A percentile compares a stretch with the other conserved stretches of the same genome.
Conservation (phyloP, 2,888 invertebrate species). For the Drosophila hamatofila region DNA sequence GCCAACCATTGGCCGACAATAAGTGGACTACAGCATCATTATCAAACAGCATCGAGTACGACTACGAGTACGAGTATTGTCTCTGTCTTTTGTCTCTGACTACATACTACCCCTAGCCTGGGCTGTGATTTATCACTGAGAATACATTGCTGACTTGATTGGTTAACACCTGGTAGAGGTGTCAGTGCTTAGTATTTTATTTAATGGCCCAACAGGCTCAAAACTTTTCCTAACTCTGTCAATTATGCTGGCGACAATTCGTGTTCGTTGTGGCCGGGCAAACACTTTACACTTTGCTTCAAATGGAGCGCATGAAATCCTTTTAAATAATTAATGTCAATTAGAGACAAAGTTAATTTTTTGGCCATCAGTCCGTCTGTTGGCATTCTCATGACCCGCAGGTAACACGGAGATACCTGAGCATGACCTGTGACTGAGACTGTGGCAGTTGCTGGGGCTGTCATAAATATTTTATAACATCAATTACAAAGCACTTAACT, state of each 20-base stretch:
- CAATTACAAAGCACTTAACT: slow-evolving; percentile 85
- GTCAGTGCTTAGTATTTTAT: slow-evolving; percentile 28
- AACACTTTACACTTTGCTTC: slow-evolving; percentile 59
- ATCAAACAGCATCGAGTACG: slow-evolving; percentile 33
- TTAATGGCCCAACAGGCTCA: slow-evolving; percentile 27
- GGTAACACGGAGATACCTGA: slow-evolving; percentile 20
- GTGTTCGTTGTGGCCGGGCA: slow-evolving; percentile 14
- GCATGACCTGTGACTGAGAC: neutral
- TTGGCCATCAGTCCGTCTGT: slow-evolving; percentile 52
- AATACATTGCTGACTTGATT: slow-evolving; percentile 5
- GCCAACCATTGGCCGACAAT: slow-evolving; percentile 49
- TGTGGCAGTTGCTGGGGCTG: slow-evolving; percentile 53
- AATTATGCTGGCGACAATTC: slow-evolving; percentile 15
- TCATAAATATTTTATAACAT: slow-evolving; percentile 86
- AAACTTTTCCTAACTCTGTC: slow-evolving; percentile 24
- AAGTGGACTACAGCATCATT: slow-evolving; percentile 58
- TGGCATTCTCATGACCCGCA: slow-evolving; percentile 31
- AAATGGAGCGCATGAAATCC: slow-evolving; percentile 62
- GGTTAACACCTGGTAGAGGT: slow-evolving; percentile 28
- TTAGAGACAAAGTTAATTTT: slow-evolving; percentile 79
- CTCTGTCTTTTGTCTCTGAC: neutral
- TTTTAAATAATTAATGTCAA: slow-evolving; percentile 84
- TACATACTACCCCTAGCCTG: neutral
- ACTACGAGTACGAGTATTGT: slow-evolving; percentile 5
- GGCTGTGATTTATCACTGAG: slow-evolving; percentile 32